Percentiles rank a stretch among this genome's conserved stretches.
Evolutionary conservation across 2,888 invertebrate genomes (phyloP).

Genomic region (Luperina testacea): DNA sequence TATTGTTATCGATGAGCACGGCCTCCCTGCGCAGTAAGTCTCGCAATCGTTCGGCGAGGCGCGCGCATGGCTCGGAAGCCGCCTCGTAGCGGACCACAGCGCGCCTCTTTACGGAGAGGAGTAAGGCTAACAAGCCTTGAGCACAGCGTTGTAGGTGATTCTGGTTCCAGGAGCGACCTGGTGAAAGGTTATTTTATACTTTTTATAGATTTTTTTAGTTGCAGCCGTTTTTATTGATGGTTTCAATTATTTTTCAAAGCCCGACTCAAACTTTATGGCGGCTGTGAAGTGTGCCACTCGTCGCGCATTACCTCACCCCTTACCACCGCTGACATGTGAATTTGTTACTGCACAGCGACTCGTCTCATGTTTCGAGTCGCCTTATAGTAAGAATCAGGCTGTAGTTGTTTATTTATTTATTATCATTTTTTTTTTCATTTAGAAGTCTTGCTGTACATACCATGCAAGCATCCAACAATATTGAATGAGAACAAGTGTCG

Average conservation of each 20-base stretch:
- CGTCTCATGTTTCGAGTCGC: too few species aligned
- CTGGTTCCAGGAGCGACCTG: slow-evolving; percentile 94
- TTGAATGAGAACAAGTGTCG: slow-evolving; percentile 97
- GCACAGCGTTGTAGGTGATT: slow-evolving; percentile 94
- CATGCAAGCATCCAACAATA: slow-evolving; percentile 92
- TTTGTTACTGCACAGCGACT: too few species aligned
- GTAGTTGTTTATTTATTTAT: neutral
- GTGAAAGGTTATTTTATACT: neutral
- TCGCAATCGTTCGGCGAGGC: slow-evolving; percentile 95
- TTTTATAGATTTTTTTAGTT: neutral
- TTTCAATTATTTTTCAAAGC: neutral
- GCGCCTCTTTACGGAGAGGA: slow-evolving; percentile 97
- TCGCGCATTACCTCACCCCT: neutral
- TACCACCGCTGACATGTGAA: too few species aligned
- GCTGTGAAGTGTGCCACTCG: neutral
- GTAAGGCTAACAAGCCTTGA: slow-evolving; percentile 95
- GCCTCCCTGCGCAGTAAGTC: slow-evolving; percentile 97
- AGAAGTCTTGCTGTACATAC: slow-evolving; percentile 73
- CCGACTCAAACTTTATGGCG: neutral
- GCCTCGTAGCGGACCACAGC: slow-evolving; percentile 97
- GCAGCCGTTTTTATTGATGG: neutral
- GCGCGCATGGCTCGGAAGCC: slow-evolving; percentile 95
- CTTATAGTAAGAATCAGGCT: too few species aligned
- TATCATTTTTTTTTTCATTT: too few species aligned
- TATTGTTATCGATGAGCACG: slow-evolving; percentile 95